Conservation (phyloP, 2,113 vertebrate species). For the Phocoena phocoena region DNA sequence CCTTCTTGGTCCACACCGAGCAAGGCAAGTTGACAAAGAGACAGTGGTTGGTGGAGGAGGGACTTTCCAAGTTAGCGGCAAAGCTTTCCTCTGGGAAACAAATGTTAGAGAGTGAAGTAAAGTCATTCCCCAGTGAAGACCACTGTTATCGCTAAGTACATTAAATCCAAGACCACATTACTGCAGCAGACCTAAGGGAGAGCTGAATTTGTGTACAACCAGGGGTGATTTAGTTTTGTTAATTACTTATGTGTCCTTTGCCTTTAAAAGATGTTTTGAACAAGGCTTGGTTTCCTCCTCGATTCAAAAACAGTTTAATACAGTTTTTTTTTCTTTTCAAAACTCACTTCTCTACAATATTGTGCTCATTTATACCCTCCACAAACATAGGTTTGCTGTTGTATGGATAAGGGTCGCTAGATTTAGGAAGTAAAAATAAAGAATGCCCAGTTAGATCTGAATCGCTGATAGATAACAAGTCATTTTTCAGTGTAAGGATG, state of each 20-base stretch:
- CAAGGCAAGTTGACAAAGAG: not conserved
- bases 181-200: not conserved
- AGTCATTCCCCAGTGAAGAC: not conserved
- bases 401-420: not conserved
- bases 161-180: not conserved
- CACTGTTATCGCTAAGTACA: not conserved
- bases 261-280: not conserved
- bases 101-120: not conserved
- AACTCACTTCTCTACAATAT: not conserved
- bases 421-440: not conserved
- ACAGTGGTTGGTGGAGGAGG: not conserved
- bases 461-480: not conserved
- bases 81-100: not conserved
- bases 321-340: not conserved
- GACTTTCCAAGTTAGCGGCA: not conserved
- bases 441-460: not conserved
- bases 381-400: not conserved
- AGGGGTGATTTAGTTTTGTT: not conserved
- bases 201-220: not conserved
- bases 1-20: not conserved
- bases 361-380: not conserved
- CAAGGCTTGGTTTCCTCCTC: not conserved
- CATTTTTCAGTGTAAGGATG: not conserved
- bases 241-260: not conserved
- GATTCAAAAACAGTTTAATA: not conserved